phyloP scores from a whole-genome alignment of 53 echinoderm and acorn worm genomes.

The Holothuria leucospilota region DNA sequence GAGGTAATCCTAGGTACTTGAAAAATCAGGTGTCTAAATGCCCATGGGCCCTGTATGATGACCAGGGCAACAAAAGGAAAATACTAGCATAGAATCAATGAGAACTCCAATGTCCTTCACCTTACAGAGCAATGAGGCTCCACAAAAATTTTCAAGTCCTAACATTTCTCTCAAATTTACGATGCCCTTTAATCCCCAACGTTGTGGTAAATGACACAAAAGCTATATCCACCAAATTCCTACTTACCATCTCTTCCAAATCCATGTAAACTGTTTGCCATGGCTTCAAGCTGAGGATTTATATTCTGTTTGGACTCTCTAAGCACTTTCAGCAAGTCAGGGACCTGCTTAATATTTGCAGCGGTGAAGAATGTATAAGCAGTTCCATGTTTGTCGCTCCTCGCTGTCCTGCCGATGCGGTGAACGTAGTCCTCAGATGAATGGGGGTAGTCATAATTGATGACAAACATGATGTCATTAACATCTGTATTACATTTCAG shows the following conservation, averaged over 20 bases:
- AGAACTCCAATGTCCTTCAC: too few relatives aligned
- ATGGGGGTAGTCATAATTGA: constrained; percentile 99
- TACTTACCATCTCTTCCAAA: constrained; percentile 45
- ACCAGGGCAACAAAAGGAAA: too few relatives aligned
- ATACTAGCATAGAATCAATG: too few relatives aligned
- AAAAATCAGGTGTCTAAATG: too few relatives aligned
- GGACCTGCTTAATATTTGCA: constrained; percentile 81
- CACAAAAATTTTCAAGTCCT: too few relatives aligned
- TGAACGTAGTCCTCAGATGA: constrained; percentile 99
- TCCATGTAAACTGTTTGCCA: constrained; percentile 49
- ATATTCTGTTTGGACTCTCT: constrained; percentile 86
- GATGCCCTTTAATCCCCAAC: too few relatives aligned
- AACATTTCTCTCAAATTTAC: too few relatives aligned
- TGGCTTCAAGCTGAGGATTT: constrained; percentile 80
- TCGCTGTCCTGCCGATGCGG: constrained; percentile 98
- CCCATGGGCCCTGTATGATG: too few relatives aligned
- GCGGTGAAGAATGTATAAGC: constrained; percentile 99
- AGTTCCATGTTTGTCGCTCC: constrained; percentile 89
- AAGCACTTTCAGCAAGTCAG: constrained; percentile 85
- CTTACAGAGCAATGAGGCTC: too few relatives aligned
- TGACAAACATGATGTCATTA: constrained; percentile 98
- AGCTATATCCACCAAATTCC: too few relatives aligned
- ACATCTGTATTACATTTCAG: constrained; percentile 67
- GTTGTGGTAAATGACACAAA: constrained; percentile 38
- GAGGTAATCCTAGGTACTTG: too few relatives aligned